Conservation (phyloP, 2,888 invertebrate species). For the Amorpha juglandis region DNA sequence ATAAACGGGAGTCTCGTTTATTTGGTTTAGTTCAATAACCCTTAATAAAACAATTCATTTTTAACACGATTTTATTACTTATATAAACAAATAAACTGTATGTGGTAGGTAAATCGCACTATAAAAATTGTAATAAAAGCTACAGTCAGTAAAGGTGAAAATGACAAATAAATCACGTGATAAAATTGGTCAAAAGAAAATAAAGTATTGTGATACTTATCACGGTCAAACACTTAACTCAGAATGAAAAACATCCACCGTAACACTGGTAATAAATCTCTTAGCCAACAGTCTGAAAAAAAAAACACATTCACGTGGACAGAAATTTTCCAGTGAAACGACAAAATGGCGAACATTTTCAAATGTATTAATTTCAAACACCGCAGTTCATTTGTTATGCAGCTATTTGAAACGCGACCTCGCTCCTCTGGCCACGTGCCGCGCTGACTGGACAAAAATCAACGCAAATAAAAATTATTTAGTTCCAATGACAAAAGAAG, state of each 20-base stretch:
- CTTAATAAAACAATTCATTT: too few species aligned
- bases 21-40: neutral
- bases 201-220: slow-evolving; percentile 7
- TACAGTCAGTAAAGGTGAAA: neutral
- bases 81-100: too few species aligned
- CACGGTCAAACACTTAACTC: slow-evolving; percentile 8
- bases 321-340: slow-evolving; percentile 38
- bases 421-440: slow-evolving; percentile 61
- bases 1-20: too few species aligned
- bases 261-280: slow-evolving; percentile 12
- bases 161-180: neutral
- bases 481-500: too few species aligned
- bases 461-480: neutral
- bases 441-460: slow-evolving; percentile 47
- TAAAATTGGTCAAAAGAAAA: slow-evolving; percentile 10
- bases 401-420: slow-evolving; percentile 79
- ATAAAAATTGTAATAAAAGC: neutral
- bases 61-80: too few species aligned
- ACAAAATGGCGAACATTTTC: slow-evolving; percentile 62
- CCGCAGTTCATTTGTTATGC: slow-evolving; percentile 81
- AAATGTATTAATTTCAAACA: slow-evolving; percentile 74
- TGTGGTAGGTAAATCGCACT: neutral
- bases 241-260: slow-evolving; percentile 16
- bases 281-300: neutral
- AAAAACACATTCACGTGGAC: slow-evolving; percentile 12